A percentile compares a stretch with the other conserved stretches of the same genome.
Evolutionary conservation across 2,888 invertebrate genomes (phyloP).

Genomic region (Gerris lacustris): DNA sequence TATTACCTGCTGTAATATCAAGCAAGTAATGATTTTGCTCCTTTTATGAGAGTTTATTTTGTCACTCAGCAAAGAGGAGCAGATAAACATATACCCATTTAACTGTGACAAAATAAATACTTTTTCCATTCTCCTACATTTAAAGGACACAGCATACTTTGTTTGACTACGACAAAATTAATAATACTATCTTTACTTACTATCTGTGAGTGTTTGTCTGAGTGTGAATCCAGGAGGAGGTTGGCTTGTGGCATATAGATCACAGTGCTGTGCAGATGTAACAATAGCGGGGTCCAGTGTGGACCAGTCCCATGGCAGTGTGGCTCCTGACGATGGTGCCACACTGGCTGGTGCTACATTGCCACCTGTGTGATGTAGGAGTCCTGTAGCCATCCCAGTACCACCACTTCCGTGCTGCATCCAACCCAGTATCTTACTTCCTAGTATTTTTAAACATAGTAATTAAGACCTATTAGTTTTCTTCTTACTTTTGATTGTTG

Average conservation of each 20-base stretch:
- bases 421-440: background rate
- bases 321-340: constrained; percentile 34
- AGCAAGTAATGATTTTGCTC: too few species aligned
- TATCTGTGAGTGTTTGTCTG: constrained; percentile 28
- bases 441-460: background rate
- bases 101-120: too few species aligned
- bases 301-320: constrained; percentile 59
- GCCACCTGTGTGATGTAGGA: background rate
- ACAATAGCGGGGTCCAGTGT: constrained; percentile 87
- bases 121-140: background rate
- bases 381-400: too few species aligned
- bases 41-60: too few species aligned
- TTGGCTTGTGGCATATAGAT: constrained; percentile 30
- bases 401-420: background rate
- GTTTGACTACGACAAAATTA: background rate
- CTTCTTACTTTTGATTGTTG: too few species aligned
- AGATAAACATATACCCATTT: too few species aligned
- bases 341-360: constrained; percentile 35
- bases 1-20: too few species aligned
- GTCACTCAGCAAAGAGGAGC: too few species aligned
- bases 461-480: too few species aligned
- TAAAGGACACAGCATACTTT: background rate
- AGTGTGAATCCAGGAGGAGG: constrained; percentile 33
- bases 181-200: background rate
- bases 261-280: constrained; percentile 47